A percentile compares a stretch with the other conserved stretches of the same genome.
Conservation (phyloP, 2,888 invertebrate species). For the Coremacera marginata region DNA sequence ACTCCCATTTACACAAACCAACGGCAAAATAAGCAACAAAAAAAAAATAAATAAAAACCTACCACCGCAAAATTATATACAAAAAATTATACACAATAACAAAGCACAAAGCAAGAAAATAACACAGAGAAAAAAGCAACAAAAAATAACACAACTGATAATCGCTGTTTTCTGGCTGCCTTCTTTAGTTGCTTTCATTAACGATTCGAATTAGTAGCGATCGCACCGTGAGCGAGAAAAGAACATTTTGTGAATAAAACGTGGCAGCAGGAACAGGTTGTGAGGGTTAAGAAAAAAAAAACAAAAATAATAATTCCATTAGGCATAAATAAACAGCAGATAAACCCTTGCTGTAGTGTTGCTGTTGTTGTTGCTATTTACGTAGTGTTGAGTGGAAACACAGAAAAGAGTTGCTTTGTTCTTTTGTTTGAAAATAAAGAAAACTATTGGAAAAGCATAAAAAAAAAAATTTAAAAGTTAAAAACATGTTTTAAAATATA, state of each 20-base stretch:
- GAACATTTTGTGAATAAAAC: conserved; percentile 43
- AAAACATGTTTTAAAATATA: conserved; percentile 7
- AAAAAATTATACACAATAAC: not conserved
- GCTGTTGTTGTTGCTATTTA: not conserved
- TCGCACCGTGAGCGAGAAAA: conserved; percentile 60
- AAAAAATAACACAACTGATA: conserved; percentile 2
- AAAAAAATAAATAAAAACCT: not conserved
- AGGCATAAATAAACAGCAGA: not conserved
- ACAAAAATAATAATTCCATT: conserved; percentile 14
- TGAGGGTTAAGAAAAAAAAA: not conserved
- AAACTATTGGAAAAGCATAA: conserved; percentile 35
- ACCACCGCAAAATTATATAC: not conserved
- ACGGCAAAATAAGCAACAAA: not conserved
- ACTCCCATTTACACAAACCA: not conserved
- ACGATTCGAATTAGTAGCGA: conserved; percentile 59
- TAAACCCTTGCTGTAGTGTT: not conserved
- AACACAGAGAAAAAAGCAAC: not conserved
- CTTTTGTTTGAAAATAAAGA: conserved; percentile 19
- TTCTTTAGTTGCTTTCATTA: conserved; percentile 43
- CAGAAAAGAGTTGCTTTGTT: conserved; percentile 29
- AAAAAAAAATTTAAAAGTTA: not conserved
- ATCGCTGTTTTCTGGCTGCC: conserved; percentile 39
- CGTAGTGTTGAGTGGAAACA: not conserved
- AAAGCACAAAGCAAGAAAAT: not conserved
- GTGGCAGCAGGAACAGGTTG: not conserved